Percentiles rank a stretch among this genome's conserved stretches.
These are phyloP conservation scores for Rhynchomys soricoides DNA, from an alignment of 2,113 vertebrate genomes.

Conservation along the genomic window DNA sequence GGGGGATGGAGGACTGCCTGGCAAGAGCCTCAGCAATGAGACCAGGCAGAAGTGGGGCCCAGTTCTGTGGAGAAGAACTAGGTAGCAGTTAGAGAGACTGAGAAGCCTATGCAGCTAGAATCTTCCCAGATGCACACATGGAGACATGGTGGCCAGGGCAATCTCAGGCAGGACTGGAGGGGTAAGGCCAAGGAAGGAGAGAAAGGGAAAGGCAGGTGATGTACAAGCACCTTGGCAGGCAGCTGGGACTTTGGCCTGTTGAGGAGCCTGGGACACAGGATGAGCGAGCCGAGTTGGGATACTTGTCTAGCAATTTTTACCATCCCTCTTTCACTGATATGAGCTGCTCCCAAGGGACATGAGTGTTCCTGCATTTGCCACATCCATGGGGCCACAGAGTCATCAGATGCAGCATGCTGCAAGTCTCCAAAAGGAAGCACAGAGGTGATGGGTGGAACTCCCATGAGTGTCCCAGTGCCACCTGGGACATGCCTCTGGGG, in stretches of 20 bases:
- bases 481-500: not conserved
- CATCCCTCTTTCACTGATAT: not conserved
- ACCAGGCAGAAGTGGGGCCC: not conserved
- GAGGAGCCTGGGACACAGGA: not conserved
- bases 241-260: not conserved
- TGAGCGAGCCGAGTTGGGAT: not conserved
- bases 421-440: not conserved
- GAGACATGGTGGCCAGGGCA: not conserved
- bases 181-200: not conserved
- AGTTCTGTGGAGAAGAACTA: not conserved
- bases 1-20: not conserved
- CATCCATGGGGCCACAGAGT: rapidly evolving
- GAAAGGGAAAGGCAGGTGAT: not conserved
- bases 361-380: not conserved
- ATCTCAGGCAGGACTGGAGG: not conserved
- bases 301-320: not conserved
- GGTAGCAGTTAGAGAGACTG: not conserved
- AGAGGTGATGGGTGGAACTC: no score
- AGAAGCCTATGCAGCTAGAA: not conserved
- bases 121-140: not conserved
- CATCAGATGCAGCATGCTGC: rapidly evolving
- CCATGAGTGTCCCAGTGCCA: not conserved
- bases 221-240: not conserved
- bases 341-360: not conserved
- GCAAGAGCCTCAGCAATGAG: no score